A percentile compares a stretch with the other conserved stretches of the same genome.
phyloP scores from a whole-genome alignment of 2,113 vertebrate genomes.

The Globicephala melas region DNA sequence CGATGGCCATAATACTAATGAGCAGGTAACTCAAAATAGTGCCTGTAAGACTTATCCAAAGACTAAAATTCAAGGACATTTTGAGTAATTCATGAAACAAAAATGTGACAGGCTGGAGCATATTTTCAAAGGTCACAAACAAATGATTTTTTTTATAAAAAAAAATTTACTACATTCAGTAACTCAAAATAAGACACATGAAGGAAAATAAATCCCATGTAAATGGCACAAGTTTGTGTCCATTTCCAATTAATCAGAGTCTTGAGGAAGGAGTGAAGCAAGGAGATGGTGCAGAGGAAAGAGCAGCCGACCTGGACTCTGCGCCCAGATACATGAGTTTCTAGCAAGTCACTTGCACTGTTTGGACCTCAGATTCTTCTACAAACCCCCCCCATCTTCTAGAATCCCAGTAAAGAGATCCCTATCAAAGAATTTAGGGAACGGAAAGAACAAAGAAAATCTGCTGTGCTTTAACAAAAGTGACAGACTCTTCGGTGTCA shows the following conservation, averaged over 20 bases:
- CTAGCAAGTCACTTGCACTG: not conserved
- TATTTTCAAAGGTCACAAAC: slow-evolving; percentile 3
- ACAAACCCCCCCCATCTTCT: not conserved
- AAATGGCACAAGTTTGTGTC: not conserved
- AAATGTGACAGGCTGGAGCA: not conserved
- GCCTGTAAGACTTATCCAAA: not conserved
- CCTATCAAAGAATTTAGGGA: not conserved
- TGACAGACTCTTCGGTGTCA: not conserved
- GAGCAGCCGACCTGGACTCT: not conserved
- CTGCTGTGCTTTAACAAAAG: not conserved
- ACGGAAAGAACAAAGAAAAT: not conserved
- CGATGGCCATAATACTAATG: not conserved
- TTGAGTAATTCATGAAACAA: not conserved
- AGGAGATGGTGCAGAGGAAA: rapidly evolving
- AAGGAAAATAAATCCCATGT: not conserved
- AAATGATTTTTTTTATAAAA: not conserved
- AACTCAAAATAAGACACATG: not conserved
- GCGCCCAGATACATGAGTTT: rapidly evolving
- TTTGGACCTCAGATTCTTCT: not conserved
- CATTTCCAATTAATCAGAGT: not conserved
- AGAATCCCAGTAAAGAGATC: not conserved
- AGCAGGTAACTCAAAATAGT: not conserved
- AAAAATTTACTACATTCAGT: not conserved
- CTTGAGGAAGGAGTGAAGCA: not conserved
- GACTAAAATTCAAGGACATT: not conserved